Base-by-base conservation (phyloP, 2,797 vertebrate species). In the Sebastes matsubarae region DNA sequence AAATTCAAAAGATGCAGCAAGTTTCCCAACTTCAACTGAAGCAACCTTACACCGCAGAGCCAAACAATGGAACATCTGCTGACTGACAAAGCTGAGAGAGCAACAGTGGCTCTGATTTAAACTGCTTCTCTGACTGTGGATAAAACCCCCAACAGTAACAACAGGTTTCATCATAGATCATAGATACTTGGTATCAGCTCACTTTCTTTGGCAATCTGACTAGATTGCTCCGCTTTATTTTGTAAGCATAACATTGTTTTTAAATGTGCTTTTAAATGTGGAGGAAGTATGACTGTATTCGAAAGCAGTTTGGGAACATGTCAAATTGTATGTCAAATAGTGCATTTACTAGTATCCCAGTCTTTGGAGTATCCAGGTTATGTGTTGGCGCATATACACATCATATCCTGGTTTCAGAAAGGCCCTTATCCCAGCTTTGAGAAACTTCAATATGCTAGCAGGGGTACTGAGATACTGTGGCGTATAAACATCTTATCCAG, bases 1-100 rank as follows among this genome's bases (percentile, higher is more conserved):
- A 71, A 84, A 95, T 94, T 95, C 93, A 95, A 95, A 95, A 94
- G 93, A 94, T 92, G 93, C 92, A 93, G 91, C 89, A 93, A 93
- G 92, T 93, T 90, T 93, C 93, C 90, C 89, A 90, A 93, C 92
- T 88, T 94, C 86, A 90, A 90, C 92, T 79, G 90, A 94, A 85
- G 92, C 90, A 95, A 94, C 93, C 88, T 92, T 90, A 93, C 81
- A 93, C 93, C 86, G 2, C 78, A 1, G 73, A 74, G 79, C 70
- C 36, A 24, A 78, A 95, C 94, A 95, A 95, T 88, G 88, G 93
- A 94, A 93, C 94, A 95, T 95, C 94, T 95, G 94, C 93, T 92
- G 71, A 64, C 89, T 86, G 89, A 93, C 88, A 90, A 90, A 88
- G 91, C 81, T 61, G 80, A 8, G 74, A 76, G 81, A 78, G 79